Conservation (phyloP, 53 echinoderm and acorn worm genomes). For the Echinometra lucunter region DNA sequence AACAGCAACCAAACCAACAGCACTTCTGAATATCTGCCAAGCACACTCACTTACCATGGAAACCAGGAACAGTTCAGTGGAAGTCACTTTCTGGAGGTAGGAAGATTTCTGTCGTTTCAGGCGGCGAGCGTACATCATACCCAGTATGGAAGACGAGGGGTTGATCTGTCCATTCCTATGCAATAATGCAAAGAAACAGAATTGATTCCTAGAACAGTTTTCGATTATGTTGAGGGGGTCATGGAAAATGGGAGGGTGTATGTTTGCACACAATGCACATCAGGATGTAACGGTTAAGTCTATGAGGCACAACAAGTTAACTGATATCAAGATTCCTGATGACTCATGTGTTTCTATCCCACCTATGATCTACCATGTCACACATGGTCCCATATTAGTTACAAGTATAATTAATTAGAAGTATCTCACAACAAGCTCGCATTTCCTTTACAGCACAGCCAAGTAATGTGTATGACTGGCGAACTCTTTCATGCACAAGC, state of each 20-base stretch:
- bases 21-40: background rate
- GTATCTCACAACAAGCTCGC: background rate
- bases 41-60: slow-evolving; percentile 81
- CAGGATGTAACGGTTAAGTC: background rate
- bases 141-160: slow-evolving; percentile 86
- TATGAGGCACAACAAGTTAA: background rate
- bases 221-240: background rate
- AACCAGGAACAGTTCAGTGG: slow-evolving; percentile 92
- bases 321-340: background rate
- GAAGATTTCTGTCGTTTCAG: slow-evolving; percentile 83
- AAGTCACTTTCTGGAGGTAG: slow-evolving; percentile 83
- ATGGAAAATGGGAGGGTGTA: too few relatives aligned
- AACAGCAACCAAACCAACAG: background rate
- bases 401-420: background rate
- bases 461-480: background rate
- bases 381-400: background rate
- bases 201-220: background rate
- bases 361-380: background rate
- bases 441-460: background rate
- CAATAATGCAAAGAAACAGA: slow-evolving; percentile 27
- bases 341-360: background rate
- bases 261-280: background rate
- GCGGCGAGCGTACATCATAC: slow-evolving; percentile 92
- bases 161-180: slow-evolving; percentile 82
- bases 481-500: background rate